Base-by-base conservation (phyloP, 2,888 invertebrate genomes). In the Acanthacorydalis orientalis region DNA sequence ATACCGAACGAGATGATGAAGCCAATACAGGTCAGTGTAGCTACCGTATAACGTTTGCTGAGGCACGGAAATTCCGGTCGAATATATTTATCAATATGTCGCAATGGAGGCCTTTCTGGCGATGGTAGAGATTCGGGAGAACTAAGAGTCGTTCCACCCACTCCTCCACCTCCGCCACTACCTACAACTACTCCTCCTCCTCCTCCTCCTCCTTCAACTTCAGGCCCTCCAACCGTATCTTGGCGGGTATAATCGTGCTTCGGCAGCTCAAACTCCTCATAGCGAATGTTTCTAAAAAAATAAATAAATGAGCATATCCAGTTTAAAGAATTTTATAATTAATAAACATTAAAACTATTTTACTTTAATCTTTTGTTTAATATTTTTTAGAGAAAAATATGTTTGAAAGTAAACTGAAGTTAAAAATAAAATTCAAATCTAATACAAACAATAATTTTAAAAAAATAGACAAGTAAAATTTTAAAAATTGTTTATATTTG, bases 1-100 rank as follows among this genome's bases (percentile, higher is more conserved):
- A 98, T 98, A 14, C 98, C 98, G 61, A 93, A 92, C 67, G 90
- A 90, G 61, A 92, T 91, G 65, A 92, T 79, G 68, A 92, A 92
- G 48, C 92, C 90, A 60, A 88, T 63, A 62, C 89, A 89, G 14
- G 89, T 87, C 60, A 91, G 75, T 51, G 87, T 66, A 47, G 90
- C 88, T 52, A 90, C 83, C 11, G 91, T 91, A 67, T 83, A 90
- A 54, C 92, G 78, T 60, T 90, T 88, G 54, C 77, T 78, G 57
- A 92, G 68, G 62, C 89, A 89, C 0, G 90, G 89, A 59, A 83
- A 83, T 68, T 91, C 88, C 32, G 91, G 88, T 58, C 76, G 78
- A 57, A 87, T 72, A 65, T 90, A 90, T 67, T 86, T 84, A 64
- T 91, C 90, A 67, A 91, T 83, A 60, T 83, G 80, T 52, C 90